Percentiles rank a stretch among this genome's conserved stretches.
Conservation (phyloP, 2,888 invertebrate species). For the Byasa hedistus region DNA sequence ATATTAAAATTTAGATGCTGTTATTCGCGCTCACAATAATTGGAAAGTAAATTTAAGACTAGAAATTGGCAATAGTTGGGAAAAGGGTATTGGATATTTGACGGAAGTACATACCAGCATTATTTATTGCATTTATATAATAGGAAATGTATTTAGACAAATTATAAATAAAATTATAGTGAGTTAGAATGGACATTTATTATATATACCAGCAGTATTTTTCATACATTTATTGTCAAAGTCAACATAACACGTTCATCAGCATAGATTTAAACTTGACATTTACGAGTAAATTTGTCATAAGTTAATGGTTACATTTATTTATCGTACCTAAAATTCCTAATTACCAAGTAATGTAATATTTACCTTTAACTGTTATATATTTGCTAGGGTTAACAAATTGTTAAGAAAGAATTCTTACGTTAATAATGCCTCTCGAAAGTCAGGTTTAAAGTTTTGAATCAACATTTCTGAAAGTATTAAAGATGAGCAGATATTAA, state of each 20-base stretch:
- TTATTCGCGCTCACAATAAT: background rate
- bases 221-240: constrained; percentile 80
- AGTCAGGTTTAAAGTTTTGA: background rate
- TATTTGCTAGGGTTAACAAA: constrained; percentile 14
- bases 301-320: constrained; percentile 23
- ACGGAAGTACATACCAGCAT: background rate
- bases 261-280: constrained; percentile 52
- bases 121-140: background rate
- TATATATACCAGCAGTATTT: constrained; percentile 58
- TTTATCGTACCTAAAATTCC: constrained; percentile 5
- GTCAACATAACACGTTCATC: constrained; percentile 69
- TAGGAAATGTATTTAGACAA: background rate
- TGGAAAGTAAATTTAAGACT: background rate
- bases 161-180: constrained; percentile 37
- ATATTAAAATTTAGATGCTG: background rate
- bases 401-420: constrained; percentile 13
- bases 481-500: background rate
- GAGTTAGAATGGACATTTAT: constrained; percentile 62
- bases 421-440: background rate
- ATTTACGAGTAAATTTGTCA: constrained; percentile 28
- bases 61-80: background rate
- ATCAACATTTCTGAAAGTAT: background rate
- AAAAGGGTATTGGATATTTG: background rate
- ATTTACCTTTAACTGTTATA: constrained; percentile 6
- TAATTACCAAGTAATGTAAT: constrained; percentile 1